Evolutionary conservation across 2,888 invertebrate species (phyloP).

Genomic region (Apotomis capreana): DNA sequence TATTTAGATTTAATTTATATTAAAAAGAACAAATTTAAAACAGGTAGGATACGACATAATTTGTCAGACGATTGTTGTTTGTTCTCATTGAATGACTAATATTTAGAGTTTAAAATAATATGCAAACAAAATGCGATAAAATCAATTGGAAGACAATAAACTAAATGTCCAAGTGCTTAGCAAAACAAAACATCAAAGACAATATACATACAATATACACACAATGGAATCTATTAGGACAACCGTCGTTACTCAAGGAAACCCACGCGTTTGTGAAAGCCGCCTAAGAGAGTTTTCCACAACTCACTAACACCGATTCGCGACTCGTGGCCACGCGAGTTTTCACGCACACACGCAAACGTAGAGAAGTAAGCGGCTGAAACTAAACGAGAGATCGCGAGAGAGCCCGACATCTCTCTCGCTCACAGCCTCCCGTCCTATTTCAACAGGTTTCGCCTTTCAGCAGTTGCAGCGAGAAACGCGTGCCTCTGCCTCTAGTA

Average conservation of each 20-base stretch:
- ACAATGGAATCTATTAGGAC: constrained; percentile 60
- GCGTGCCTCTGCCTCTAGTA: constrained; percentile 75
- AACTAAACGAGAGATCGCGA: constrained; percentile 59
- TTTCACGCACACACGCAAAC: constrained; percentile 76
- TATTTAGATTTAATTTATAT: neutral
- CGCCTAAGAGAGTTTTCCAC: constrained; percentile 81
- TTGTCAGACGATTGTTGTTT: no score
- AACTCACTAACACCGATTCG: constrained; percentile 78
- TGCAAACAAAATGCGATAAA: neutral
- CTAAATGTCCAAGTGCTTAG: constrained; percentile 15
- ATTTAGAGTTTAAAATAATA: neutral
- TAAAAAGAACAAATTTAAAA: no score
- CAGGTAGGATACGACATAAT: no score
- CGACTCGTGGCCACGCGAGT: constrained; percentile 73
- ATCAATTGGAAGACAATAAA: constrained; percentile 16
- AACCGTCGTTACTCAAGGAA: constrained; percentile 65
- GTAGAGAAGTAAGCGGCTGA: constrained; percentile 77
- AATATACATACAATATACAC: constrained; percentile 51
- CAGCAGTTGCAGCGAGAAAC: constrained; percentile 76
- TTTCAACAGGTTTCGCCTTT: constrained; percentile 84
- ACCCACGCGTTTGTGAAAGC: constrained; percentile 72
- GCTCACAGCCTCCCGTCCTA: constrained; percentile 72
- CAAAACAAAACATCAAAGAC: constrained; percentile 32
- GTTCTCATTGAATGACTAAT: no score
- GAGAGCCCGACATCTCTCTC: constrained; percentile 61